Evolutionary conservation across 1,140 invertebrate genomes (phyloP), one percentile per base, ranked within the genome.

Genomic region (Galleria mellonella): DNA sequence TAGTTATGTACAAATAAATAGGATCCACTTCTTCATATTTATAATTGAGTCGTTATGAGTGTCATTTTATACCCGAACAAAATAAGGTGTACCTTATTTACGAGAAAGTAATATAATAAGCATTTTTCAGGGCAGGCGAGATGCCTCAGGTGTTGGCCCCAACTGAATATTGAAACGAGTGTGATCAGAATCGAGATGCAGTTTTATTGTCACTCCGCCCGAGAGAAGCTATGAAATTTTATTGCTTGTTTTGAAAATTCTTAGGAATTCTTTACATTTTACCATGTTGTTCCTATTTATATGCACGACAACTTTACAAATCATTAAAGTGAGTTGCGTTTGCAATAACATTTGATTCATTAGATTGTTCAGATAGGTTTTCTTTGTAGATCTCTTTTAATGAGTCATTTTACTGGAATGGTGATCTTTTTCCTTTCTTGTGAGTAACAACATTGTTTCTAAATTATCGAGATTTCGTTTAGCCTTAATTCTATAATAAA

Each of bases 131-230:
- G 59, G 57, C 70, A 61, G 47, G 51, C 44, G 53, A 57, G 50
- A 64, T 53, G 74, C 56, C 79, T 65, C 79, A 83, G 79, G 79
- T 82, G 79, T 65, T 70, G 63, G 49, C 55, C 55, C 65, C 61
- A 67, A 75, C 65, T 70, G 72, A 81, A 81, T 82, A 83, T 79
- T 69, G 76, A 66, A 81, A 72, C 62, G 78, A 67, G 67, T 81
- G 79, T 81, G 79, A 79, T 83, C 73, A 72, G 79, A 77, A 83
- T 81, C 61, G 75, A 72, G 73, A 79, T 82, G 79, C 75, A 83
- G 55, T 82, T 82, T 82, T 83, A 83, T 79, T 76, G 73, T 83
- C 76, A 76, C 68, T 67, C 49, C 55, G 54, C 51, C 49, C 60
- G 67, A 72, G 71, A 71, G 60, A 68, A 69, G 69, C 66, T 62